Conservation (phyloP, 2,797 vertebrate species). For the Mus caroli region DNA sequence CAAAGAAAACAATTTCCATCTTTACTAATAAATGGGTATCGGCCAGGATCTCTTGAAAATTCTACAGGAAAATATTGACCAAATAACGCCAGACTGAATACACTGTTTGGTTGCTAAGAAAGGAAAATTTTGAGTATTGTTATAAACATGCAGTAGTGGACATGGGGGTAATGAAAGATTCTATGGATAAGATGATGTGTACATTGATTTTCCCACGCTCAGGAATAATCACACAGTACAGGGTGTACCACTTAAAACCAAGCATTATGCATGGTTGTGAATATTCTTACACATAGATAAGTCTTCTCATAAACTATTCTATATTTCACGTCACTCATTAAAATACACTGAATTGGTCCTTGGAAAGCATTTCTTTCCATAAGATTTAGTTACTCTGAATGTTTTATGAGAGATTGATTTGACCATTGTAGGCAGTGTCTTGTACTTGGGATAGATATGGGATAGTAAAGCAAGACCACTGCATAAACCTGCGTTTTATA, state of each 20-base stretch:
- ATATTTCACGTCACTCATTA: conserved; percentile 36
- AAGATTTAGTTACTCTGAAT: not conserved
- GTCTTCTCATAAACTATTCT: not conserved
- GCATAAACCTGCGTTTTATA: not conserved
- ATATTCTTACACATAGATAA: not conserved
- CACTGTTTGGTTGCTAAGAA: not conserved
- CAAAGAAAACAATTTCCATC: not conserved
- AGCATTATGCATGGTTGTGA: not conserved
- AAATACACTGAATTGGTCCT: not conserved
- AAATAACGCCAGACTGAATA: conserved; percentile 1
- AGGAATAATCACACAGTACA: not conserved
- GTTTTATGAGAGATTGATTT: not conserved
- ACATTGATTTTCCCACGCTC: not conserved
- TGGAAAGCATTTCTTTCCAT: not conserved
- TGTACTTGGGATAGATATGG: not conserved
- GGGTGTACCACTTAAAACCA: not conserved
- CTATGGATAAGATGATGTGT: not conserved
- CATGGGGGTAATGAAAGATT: not conserved
- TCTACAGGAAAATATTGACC: not conserved
- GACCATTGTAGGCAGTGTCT: not conserved
- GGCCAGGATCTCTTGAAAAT: not conserved
- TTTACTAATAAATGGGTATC: not conserved
- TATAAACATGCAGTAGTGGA: not conserved
- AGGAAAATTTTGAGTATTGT: not conserved
- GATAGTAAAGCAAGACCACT: not conserved